These are phyloP conservation scores for Ctenoplectra terminalis DNA, from an alignment of 1,140 invertebrate species.

Conservation along the genomic window DNA sequence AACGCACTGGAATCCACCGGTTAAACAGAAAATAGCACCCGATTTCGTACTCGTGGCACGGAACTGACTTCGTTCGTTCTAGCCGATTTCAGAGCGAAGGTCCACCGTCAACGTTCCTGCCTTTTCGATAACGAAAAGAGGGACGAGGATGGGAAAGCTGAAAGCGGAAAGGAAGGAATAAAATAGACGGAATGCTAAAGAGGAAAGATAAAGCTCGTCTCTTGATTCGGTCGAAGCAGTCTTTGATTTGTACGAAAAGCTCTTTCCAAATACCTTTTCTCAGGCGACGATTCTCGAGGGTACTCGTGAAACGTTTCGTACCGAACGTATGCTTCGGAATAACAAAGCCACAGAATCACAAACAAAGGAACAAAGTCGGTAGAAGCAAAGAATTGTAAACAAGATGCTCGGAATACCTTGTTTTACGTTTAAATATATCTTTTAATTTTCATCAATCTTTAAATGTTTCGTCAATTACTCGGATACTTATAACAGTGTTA, in stretches of 20 bases:
- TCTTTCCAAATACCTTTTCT: not conserved
- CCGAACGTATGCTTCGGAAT: too few relatives aligned
- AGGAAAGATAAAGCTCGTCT: slow-evolving; percentile 11
- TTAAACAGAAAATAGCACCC: slow-evolving; percentile 22
- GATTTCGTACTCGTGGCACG: slow-evolving; percentile 71
- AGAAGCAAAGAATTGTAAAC: not conserved
- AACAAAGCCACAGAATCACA: too few relatives aligned
- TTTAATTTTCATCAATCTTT: not conserved
- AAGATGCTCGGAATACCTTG: not conserved
- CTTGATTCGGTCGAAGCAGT: slow-evolving; percentile 1
- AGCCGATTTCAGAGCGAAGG: not conserved
- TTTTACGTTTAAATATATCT: too few relatives aligned
- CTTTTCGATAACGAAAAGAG: slow-evolving; percentile 46
- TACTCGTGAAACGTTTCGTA: too few relatives aligned
- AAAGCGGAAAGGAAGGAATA: not conserved
- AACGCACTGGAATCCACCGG: not conserved
- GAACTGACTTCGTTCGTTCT: slow-evolving; percentile 6
- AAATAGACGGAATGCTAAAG: not conserved
- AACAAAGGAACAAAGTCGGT: too few relatives aligned
- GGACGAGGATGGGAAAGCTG: not conserved
- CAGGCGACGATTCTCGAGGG: not conserved
- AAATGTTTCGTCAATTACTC: not conserved
- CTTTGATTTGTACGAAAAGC: slow-evolving; percentile 25
- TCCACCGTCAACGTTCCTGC: not conserved
- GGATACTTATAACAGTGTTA: not conserved